These are phyloP conservation scores for Tiphia femorata DNA, from an alignment of 2,888 invertebrate species.

Conservation along the genomic window DNA sequence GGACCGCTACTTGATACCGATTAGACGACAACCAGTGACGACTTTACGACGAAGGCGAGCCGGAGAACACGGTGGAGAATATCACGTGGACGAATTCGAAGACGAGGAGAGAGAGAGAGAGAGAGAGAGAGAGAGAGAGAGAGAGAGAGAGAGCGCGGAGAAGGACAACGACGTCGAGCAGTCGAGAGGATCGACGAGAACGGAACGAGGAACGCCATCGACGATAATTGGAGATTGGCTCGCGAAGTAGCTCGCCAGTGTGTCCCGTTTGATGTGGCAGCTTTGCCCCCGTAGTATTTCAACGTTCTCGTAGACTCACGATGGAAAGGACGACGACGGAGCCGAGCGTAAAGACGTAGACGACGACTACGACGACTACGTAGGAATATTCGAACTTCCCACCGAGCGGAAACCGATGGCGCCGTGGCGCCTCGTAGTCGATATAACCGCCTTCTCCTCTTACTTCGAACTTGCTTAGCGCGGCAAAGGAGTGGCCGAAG, in stretches of 20 bases:
- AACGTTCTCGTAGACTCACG: constrained; percentile 2
- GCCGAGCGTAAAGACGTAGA: no score
- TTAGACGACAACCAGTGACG: constrained; percentile 30
- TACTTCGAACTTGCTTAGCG: no score
- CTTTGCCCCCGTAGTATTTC: constrained; percentile 11
- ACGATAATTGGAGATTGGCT: constrained; percentile 46
- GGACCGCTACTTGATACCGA: constrained; percentile 38
- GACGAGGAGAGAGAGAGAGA: background rate
- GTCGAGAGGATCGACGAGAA: no score
- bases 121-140: background rate
- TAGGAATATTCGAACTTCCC: no score
- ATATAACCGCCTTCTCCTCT: no score
- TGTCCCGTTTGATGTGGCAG: constrained; percentile 40
- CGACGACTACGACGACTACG: no score
- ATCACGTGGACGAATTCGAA: background rate
- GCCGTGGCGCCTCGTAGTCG: no score
- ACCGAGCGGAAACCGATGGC: no score
- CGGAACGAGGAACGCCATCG: constrained; percentile 14
- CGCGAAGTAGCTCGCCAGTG: constrained; percentile 20
- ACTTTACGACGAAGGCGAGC: constrained; percentile 6
- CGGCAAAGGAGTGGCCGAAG: no score
- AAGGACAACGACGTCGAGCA: no score
- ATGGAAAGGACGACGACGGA: background rate
- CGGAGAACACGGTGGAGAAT: constrained; percentile 7
- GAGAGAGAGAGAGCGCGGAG: no score